Conservation (phyloP, 1,140 invertebrate species). For the Drosophila teissieri region DNA sequence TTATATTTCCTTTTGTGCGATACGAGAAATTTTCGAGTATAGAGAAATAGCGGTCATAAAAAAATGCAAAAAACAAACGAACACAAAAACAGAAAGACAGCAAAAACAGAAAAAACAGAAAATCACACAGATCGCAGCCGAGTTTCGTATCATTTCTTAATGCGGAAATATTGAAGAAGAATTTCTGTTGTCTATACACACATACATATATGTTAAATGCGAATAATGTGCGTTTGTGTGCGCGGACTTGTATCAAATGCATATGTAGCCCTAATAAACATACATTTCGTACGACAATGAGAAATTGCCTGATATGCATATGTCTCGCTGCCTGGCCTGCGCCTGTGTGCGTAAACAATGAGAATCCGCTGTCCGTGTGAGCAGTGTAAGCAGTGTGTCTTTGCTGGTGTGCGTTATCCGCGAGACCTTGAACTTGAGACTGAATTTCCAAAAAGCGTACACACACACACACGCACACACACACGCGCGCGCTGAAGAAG, state of each 20-base stretch:
- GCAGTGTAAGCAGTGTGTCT: constrained; percentile 32
- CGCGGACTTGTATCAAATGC: constrained; percentile 29
- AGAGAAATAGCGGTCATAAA: constrained; percentile 48
- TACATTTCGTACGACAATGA: constrained; percentile 43
- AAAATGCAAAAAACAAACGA: constrained; percentile 34
- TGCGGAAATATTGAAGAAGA: constrained; percentile 78
- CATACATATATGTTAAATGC: not conserved
- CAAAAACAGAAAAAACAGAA: constrained; percentile 10
- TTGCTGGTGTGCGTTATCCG: constrained; percentile 63
- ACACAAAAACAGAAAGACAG: constrained; percentile 7
- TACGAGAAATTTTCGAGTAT: constrained; percentile 47
- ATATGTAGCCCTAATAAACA: constrained; percentile 60
- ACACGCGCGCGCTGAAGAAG: constrained; percentile 33
- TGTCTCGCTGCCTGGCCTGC: constrained; percentile 9
- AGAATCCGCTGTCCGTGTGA: constrained; percentile 32
- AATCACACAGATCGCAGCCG: constrained; percentile 16
- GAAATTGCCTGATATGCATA: constrained; percentile 56
- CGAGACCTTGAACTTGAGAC: constrained; percentile 85
- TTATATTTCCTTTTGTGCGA: constrained; percentile 61
- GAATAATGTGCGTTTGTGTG: constrained; percentile 15
- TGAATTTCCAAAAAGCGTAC: constrained; percentile 84
- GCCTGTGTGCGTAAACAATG: constrained; percentile 36
- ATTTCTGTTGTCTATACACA: constrained; percentile 44
- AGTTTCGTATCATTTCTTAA: constrained; percentile 67
- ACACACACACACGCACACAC: constrained; percentile 36